These are phyloP conservation scores for Morinoia aosen DNA, from an alignment of 2,888 invertebrate species.

Conservation along the genomic window DNA sequence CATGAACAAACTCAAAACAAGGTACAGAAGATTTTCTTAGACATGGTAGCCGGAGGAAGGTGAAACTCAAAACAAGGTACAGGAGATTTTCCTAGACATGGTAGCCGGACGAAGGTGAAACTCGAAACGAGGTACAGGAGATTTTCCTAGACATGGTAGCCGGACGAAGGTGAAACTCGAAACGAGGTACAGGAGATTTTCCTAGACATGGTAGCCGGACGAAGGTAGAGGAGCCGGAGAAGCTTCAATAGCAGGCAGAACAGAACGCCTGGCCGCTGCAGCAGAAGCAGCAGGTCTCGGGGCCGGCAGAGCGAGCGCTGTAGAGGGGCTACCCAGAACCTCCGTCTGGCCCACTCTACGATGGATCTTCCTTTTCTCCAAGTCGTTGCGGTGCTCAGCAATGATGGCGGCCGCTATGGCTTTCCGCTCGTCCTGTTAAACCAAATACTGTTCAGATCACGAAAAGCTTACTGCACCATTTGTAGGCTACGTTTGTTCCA, in stretches of 20 bases:
- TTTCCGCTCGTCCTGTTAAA: constrained; percentile 57
- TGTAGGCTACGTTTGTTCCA: too few relatives aligned
- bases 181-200: neutral
- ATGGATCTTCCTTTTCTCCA: neutral
- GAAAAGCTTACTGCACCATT: neutral
- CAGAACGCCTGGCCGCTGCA: neutral
- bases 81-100: neutral
- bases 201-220: neutral
- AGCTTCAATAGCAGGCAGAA: neutral
- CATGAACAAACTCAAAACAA: too few relatives aligned
- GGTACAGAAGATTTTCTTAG: neutral
- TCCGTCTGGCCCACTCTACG: neutral
- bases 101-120: neutral
- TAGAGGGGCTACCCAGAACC: neutral
- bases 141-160: neutral
- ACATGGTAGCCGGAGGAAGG: neutral
- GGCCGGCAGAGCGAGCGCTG: neutral
- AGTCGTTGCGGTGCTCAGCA: constrained; percentile 56
- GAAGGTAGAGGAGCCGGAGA: neutral
- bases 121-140: too few relatives aligned
- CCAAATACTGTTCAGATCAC: neutral
- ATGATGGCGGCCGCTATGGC: constrained; percentile 57
- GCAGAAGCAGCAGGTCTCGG: neutral
- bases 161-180: neutral
- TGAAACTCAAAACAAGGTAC: too few relatives aligned